phyloP scores from a whole-genome alignment of 2,888 invertebrate species.

The Sclerodermus sp. region DNA sequence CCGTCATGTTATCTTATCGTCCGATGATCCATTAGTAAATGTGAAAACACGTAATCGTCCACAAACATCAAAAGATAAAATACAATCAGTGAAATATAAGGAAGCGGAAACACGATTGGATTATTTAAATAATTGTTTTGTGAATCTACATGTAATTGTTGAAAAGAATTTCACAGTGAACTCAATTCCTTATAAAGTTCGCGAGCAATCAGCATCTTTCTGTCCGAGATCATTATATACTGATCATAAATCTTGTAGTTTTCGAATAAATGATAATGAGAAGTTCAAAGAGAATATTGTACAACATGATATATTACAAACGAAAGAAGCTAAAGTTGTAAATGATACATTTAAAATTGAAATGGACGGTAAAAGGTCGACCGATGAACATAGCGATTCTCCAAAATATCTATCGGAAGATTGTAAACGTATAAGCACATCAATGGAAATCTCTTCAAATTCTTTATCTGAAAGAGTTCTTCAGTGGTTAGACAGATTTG shows the following conservation, averaged over 20 bases:
- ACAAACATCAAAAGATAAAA: conserved; percentile 33
- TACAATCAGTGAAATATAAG: conserved; percentile 30
- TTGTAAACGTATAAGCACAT: conserved; percentile 2
- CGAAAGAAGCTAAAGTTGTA: too few species aligned
- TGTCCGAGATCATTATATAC: conserved; percentile 10
- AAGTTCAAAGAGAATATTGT: neutral
- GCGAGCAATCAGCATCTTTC: conserved; percentile 41
- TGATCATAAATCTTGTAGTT: too few species aligned
- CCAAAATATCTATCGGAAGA: neutral
- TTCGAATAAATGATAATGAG: neutral
- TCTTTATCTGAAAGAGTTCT: conserved; percentile 72
- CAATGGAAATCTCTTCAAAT: conserved; percentile 35
- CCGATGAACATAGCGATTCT: conserved; percentile 1
- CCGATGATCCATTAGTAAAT: conserved; percentile 63
- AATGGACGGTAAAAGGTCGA: neutral
- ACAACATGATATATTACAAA: too few species aligned
- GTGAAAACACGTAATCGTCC: conserved; percentile 30
- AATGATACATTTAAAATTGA: too few species aligned
- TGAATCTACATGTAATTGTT: conserved; percentile 42
- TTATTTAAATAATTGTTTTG: conserved; percentile 37
- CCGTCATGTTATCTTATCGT: conserved; percentile 69
- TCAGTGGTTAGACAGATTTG: conserved; percentile 78
- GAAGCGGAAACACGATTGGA: conserved; percentile 30
- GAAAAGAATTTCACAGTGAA: conserved; percentile 26
- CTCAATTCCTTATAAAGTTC: conserved; percentile 19